A percentile compares a stretch with the other conserved stretches of the same genome.
Conservation (phyloP, 2,888 invertebrate species). For the Acleris literana region DNA sequence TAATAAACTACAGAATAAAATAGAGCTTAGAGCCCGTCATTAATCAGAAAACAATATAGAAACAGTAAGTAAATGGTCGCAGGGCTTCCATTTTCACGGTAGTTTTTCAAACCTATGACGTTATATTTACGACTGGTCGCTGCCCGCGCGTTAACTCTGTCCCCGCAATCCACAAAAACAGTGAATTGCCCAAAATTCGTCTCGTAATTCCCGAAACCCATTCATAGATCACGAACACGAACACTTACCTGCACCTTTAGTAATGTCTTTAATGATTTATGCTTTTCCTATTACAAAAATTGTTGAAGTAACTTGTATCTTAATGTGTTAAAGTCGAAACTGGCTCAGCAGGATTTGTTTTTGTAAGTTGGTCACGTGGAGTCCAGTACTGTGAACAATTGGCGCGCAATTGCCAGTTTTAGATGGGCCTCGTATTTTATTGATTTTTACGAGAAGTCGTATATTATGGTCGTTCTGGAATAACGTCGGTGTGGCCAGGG, state of each 20-base stretch:
- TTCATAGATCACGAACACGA: conserved; percentile 71
- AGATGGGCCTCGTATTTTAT: conserved; percentile 64
- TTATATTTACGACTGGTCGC: too few species aligned
- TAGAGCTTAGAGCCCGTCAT: too few species aligned
- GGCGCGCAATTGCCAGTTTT: conserved; percentile 63
- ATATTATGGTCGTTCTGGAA: conserved; percentile 58
- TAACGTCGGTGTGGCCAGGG: conserved; percentile 46
- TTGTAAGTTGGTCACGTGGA: conserved; percentile 12
- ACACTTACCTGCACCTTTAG: conserved; percentile 50
- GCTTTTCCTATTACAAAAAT: conserved; percentile 41
- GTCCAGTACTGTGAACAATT: conserved; percentile 62
- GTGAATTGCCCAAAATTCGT: conserved; percentile 40
- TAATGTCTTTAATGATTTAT: conserved; percentile 60
- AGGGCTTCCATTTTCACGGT: too few species aligned
- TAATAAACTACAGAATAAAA: too few species aligned
- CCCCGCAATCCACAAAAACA: conserved; percentile 31
- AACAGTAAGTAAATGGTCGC: too few species aligned
- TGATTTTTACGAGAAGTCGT: conserved; percentile 69
- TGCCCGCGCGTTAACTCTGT: too few species aligned
- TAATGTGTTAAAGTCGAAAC: conserved; percentile 38
- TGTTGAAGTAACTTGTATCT: conserved; percentile 29
- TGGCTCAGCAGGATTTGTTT: conserved; percentile 16
- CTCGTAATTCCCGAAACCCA: conserved; percentile 64
- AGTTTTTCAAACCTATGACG: too few species aligned
- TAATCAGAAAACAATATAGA: too few species aligned